Percentiles rank a stretch among this genome's conserved stretches.
Evolutionary conservation across 2,113 vertebrate species (phyloP).

Genomic region (Cettia cetti): DNA sequence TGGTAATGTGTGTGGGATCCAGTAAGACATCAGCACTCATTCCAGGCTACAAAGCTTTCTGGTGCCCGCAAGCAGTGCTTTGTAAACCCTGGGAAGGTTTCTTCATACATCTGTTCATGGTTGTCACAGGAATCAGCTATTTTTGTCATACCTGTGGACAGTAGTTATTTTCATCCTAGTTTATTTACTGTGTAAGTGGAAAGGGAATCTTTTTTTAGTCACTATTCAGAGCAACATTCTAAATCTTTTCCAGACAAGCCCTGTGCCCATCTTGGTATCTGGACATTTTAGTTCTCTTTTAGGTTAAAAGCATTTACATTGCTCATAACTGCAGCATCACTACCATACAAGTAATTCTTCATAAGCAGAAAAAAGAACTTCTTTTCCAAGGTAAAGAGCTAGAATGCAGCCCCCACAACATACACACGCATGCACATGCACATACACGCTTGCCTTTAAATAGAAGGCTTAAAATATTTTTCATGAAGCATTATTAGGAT

Average conservation of each 20-base stretch:
- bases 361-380: neutral
- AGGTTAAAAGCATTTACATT: neutral
- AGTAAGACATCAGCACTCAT: neutral
- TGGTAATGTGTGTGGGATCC: conserved; percentile 45
- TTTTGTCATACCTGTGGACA: conserved; percentile 13
- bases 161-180: neutral
- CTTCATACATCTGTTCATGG: neutral
- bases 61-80: conserved; percentile 1
- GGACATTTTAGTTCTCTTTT: neutral
- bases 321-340: neutral
- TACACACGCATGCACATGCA: fast-evolving
- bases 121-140: neutral
- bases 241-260: neutral
- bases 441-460: neutral
- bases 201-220: neutral
- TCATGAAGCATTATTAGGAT: neutral
- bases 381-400: neutral
- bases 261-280: neutral
- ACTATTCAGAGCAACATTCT: neutral
- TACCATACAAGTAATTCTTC: neutral
- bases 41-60: neutral
- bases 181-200: neutral
- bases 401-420: neutral
- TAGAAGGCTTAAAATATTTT: neutral
- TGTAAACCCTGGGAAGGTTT: neutral